phyloP scores from a whole-genome alignment of 2,113 vertebrate species.

The Cyrtonyx montezumae region DNA sequence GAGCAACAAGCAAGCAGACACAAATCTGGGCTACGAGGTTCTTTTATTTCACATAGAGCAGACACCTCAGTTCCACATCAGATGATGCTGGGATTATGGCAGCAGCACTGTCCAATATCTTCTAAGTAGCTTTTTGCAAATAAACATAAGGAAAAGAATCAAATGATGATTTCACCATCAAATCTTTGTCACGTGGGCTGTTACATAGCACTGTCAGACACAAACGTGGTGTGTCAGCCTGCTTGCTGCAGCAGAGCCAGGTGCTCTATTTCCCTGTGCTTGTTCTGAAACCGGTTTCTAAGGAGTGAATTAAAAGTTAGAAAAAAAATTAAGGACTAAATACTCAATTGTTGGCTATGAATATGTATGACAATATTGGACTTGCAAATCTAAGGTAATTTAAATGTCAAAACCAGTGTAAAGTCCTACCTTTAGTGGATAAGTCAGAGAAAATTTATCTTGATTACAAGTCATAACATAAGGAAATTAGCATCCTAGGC shows the following conservation, averaged over 20 bases:
- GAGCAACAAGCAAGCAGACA: neutral
- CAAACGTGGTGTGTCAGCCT: rapidly evolving
- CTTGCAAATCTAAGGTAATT: conserved; percentile 71
- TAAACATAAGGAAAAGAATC: neutral
- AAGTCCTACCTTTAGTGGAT: conserved; percentile 36
- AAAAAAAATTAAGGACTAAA: neutral
- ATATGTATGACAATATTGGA: conserved; percentile 62
- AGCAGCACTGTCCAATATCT: neutral
- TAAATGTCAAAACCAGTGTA: conserved; percentile 55
- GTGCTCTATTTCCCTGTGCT: neutral
- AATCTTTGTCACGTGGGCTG: neutral
- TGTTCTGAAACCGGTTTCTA: neutral
- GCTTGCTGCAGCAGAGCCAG: neutral
- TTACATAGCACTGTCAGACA: neutral
- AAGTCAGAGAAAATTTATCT: conserved; percentile 61
- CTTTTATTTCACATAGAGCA: neutral
- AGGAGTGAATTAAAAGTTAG: neutral
- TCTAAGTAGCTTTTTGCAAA: neutral
- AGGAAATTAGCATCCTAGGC: conserved; percentile 44
- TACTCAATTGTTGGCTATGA: conserved; percentile 8
- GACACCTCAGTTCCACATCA: neutral
- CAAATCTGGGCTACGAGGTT: neutral
- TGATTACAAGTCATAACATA: conserved; percentile 33
- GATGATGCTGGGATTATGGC: neutral
- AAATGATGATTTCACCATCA: neutral